Evolutionary conservation across 2,797 vertebrate species (phyloP).

Genomic region (Phataginus tricuspis): DNA sequence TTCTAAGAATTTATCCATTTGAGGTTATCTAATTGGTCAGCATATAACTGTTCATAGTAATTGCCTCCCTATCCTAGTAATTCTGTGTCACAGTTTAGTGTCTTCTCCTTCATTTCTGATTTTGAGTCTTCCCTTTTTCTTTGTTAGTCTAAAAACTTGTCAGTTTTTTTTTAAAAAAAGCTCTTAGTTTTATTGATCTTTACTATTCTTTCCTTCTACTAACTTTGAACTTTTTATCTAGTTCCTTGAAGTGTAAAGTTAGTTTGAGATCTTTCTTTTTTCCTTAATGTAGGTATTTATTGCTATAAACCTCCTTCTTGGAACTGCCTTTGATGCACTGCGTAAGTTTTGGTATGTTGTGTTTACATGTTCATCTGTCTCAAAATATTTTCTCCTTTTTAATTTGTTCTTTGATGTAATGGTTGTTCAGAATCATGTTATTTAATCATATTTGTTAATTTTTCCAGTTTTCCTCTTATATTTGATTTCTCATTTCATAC

Average conservation of each 20-base stretch:
- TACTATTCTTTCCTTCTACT: neutral
- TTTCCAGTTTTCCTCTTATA: neutral
- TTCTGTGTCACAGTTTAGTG: neutral
- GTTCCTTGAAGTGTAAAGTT: neutral
- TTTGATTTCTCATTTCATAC: neutral
- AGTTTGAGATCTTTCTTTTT: neutral
- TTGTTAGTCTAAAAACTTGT: neutral
- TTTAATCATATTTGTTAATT: neutral
- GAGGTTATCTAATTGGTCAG: no score
- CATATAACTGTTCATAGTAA: neutral
- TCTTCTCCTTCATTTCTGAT: neutral
- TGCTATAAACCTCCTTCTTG: neutral
- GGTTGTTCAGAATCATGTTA: neutral
- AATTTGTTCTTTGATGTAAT: neutral
- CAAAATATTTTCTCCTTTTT: neutral
- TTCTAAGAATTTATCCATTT: no score
- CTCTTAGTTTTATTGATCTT: neutral
- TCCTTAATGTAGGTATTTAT: neutral
- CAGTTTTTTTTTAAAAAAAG: neutral
- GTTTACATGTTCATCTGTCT: neutral
- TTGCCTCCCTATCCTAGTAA: neutral
- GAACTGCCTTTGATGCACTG: neutral
- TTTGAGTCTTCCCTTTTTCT: neutral
- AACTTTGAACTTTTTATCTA: neutral
- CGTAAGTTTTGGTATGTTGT: neutral